These are phyloP conservation scores for Phalacrocorax brasilianus DNA, from an alignment of 2,113 vertebrate genomes.

Conservation along the genomic window DNA sequence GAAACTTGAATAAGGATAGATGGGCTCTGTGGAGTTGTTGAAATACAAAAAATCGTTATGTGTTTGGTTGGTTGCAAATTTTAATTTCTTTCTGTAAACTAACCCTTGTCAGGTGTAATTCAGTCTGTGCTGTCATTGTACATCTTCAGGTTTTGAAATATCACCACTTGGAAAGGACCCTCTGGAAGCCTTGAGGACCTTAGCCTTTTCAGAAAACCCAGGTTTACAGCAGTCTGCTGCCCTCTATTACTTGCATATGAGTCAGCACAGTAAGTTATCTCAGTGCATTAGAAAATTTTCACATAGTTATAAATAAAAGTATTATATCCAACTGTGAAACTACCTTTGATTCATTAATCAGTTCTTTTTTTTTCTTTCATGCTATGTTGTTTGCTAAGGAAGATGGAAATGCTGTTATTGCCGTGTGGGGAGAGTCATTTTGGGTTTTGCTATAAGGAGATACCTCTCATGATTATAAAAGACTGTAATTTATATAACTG, in stretches of 20 bases:
- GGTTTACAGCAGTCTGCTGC: slow-evolving; percentile 78
- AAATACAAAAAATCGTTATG: background rate
- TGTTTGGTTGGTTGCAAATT: background rate
- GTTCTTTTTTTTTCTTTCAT: background rate
- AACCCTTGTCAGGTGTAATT: background rate
- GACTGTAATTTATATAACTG: background rate
- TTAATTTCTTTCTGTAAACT: background rate
- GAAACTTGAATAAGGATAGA: background rate
- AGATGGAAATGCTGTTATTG: background rate
- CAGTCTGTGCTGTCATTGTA: background rate
- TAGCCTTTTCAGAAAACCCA: slow-evolving; percentile 75
- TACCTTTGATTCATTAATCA: background rate
- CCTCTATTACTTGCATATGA: slow-evolving; percentile 77
- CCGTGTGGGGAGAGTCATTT: background rate
- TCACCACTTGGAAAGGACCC: slow-evolving; percentile 58
- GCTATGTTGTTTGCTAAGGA: background rate
- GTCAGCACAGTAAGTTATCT: slow-evolving; percentile 77
- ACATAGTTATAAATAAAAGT: background rate
- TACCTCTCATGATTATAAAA: background rate
- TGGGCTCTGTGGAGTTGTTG: background rate
- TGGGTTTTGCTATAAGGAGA: background rate
- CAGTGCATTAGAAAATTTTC: background rate
- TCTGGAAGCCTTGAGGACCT: slow-evolving; percentile 70
- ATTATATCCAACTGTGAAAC: background rate
- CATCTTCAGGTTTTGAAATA: slow-evolving; percentile 61